These are phyloP conservation scores for Sminthurinus aureus DNA, from an alignment of 2,888 invertebrate genomes.

Conservation along the genomic window DNA sequence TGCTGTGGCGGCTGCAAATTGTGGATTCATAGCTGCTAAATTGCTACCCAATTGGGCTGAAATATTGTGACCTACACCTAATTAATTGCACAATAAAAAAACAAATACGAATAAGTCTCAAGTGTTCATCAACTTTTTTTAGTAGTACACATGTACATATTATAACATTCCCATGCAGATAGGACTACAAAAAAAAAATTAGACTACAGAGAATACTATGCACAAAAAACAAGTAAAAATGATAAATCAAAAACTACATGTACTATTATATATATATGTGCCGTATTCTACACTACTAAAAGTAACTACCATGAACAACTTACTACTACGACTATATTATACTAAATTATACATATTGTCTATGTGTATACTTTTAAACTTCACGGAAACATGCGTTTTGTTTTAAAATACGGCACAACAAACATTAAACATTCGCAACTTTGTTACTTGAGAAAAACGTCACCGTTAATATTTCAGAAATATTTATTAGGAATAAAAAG, in stretches of 20 bases:
- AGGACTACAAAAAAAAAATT: not conserved
- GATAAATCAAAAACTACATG: not conserved
- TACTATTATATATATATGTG: too few species aligned
- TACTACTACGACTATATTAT: too few species aligned
- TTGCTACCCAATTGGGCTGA: conserved; percentile 55
- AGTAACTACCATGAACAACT: too few species aligned
- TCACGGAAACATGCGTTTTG: too few species aligned
- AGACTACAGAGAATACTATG: not conserved
- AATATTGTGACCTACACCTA: conserved; percentile 38
- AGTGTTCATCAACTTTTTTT: not conserved
- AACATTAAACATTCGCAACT: too few species aligned
- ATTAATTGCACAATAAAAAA: not conserved
- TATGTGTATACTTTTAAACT: too few species aligned
- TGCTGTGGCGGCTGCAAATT: conserved; percentile 52
- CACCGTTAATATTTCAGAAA: too few species aligned
- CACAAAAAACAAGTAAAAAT: not conserved
- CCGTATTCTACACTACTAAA: too few species aligned
- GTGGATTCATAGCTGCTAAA: conserved; percentile 51
- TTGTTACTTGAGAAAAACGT: too few species aligned
- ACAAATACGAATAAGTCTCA: not conserved
- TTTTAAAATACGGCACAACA: too few species aligned
- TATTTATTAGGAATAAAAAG: too few species aligned
- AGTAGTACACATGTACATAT: not conserved
- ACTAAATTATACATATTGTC: too few species aligned
- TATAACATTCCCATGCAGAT: not conserved